phyloP scores from a whole-genome alignment of 2,888 invertebrate species.

The Microctonus hyperodae region DNA sequence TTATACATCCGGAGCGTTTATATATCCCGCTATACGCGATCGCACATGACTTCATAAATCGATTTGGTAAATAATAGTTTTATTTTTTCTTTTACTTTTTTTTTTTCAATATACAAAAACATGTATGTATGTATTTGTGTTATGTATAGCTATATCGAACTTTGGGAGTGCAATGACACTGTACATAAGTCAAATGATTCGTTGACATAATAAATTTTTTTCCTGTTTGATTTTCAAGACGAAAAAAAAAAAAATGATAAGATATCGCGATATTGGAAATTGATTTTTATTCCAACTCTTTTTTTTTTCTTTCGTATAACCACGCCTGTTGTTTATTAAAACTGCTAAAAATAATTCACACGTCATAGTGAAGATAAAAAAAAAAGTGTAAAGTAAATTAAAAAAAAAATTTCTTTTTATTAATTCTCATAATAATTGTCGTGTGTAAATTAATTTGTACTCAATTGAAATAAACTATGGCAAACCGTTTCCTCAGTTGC shows the following conservation, averaged over 20 bases:
- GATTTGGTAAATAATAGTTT: constrained; percentile 2
- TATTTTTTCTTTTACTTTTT: not conserved
- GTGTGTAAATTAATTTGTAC: not conserved
- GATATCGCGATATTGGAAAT: not conserved
- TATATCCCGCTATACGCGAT: constrained; percentile 14
- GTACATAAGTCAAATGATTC: constrained; percentile 4
- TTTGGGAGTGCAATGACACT: not conserved
- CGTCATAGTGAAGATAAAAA: not conserved
- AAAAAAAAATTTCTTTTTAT: too few relatives aligned
- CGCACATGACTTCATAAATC: constrained; percentile 11
- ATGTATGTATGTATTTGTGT: not conserved
- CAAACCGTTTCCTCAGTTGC: not conserved
- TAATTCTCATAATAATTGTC: too few relatives aligned
- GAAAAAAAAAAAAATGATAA: not conserved
- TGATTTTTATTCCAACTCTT: too few relatives aligned
- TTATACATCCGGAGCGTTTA: constrained; percentile 13
- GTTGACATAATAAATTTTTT: not conserved
- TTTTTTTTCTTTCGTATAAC: too few relatives aligned
- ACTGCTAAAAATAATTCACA: not conserved
- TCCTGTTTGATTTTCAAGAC: not conserved
- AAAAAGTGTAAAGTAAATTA: too few relatives aligned
- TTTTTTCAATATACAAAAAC: not conserved
- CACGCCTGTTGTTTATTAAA: not conserved
- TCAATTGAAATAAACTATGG: not conserved
- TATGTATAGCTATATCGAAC: not conserved